Evolutionary conservation across 2,888 invertebrate genomes (phyloP).

Genomic region (Tachina fera): DNA sequence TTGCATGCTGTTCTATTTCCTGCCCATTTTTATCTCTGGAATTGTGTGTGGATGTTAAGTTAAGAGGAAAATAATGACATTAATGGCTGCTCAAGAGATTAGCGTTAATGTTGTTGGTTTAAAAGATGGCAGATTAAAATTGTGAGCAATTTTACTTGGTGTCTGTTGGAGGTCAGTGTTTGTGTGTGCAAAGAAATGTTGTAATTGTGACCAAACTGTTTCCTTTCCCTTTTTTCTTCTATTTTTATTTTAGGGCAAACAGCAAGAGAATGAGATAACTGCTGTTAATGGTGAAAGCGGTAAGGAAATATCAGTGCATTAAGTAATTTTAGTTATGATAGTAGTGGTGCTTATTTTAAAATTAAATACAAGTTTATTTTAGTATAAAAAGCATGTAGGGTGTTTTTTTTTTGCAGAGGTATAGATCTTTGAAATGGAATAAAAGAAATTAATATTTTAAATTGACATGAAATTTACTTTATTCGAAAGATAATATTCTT

Average conservation of each 20-base stretch:
- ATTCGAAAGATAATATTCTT: too few species aligned
- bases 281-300: background rate
- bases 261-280: too few species aligned
- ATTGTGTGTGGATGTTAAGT: constrained; percentile 57
- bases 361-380: background rate
- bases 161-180: background rate
- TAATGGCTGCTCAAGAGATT: constrained; percentile 67
- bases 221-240: background rate
- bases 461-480: too few species aligned
- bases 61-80: constrained; percentile 67
- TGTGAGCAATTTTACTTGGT: constrained; percentile 9
- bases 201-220: constrained; percentile 3
- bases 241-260: background rate
- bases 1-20: background rate
- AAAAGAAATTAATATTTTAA: too few species aligned
- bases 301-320: background rate
- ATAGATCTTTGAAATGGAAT: too few species aligned
- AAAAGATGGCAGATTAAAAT: constrained; percentile 56
- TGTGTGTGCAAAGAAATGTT: background rate
- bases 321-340: background rate
- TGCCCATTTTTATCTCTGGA: constrained; percentile 48
- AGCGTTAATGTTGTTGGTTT: constrained; percentile 54
- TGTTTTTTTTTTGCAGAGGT: too few species aligned
- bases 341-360: background rate
- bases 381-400: background rate